Base-by-base conservation (phyloP, 1,140 invertebrate species). In the Hestina assimilis region DNA sequence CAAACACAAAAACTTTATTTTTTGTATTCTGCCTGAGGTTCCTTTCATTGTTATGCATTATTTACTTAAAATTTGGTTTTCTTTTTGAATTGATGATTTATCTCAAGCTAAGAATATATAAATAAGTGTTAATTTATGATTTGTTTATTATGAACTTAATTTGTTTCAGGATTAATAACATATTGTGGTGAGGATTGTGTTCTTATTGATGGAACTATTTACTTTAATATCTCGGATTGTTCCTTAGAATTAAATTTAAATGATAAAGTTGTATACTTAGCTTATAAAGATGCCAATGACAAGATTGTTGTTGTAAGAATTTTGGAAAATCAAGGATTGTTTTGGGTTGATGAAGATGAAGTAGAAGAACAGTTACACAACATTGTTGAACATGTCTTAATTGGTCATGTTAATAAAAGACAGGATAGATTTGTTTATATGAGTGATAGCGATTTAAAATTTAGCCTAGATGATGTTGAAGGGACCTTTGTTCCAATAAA, bases 401-500 rank as follows among this genome's bases (percentile, higher is more conserved):
- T 92, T 12, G 91, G 89, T 0, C 84, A 90, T 69, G 91, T 94
- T 12, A 75, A 66, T 3, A 64, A 71, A 35, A 86, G 91, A 26
- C 58, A 89, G 4, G 83, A 89, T 2, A 76, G 92, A 38, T 57
- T 79, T 8, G 88, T 92, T 4, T 83, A 86, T 42, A 82, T 92
- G 0, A 89, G 90, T 24, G 89, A 90, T 9, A 80, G 81, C 51
- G 80, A 90, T 29, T 62, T 91, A 9, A 79, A 66, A 33, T 80
- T 93, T 42, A 80, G 88, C 55, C 72, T 94, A 19, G 90, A 93
- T 59, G 75, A 89, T 31, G 86, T 93, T 2, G 70, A 80, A 61
- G 63, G 79, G 2, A 80, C 67, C 31, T 90, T 90, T 59, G 56
- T 90, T 14, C 91, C 90, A 2, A 64, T 91, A 8, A 78, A 90